Evolutionary conservation across 2,797 vertebrate species (phyloP).

Genomic region (Nannoperca australis): DNA sequence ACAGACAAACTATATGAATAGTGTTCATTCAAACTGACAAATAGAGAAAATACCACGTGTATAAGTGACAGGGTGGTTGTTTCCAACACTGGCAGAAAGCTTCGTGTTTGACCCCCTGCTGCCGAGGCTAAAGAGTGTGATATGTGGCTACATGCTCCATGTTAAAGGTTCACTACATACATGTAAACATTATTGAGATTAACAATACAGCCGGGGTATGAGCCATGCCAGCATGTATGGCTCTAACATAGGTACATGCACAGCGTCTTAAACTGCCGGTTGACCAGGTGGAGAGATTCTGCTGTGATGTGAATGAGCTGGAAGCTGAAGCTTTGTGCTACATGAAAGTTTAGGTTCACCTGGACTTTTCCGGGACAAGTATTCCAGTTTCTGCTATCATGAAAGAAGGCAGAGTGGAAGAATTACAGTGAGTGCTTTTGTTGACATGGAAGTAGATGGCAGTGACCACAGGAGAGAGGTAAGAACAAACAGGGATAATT

Average conservation of each 20-base stretch:
- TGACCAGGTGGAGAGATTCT: constrained; percentile 35
- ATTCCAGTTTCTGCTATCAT: neutral
- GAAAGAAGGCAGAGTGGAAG: neutral
- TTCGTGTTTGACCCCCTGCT: constrained; percentile 2
- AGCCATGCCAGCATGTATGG: constrained; percentile 40
- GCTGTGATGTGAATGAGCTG: constrained; percentile 26
- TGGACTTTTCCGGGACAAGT: neutral
- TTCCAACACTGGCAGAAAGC: neutral
- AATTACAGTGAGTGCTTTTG: constrained; percentile 1
- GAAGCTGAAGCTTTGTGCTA: neutral
- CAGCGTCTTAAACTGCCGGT: neutral
- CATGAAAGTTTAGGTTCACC: neutral
- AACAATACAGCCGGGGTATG: constrained; percentile 23
- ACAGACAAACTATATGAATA: neutral
- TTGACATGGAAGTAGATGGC: neutral
- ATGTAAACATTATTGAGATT: constrained; percentile 47
- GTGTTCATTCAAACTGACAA: neutral
- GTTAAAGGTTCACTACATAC: constrained; percentile 32
- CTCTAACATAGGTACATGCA: constrained; percentile 37
- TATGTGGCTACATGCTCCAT: constrained; percentile 4
- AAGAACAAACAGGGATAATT: constrained; percentile 7
- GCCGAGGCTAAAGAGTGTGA: constrained; percentile 1
- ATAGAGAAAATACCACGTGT: neutral
- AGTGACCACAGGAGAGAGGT: constrained; percentile 1
- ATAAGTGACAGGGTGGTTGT: neutral